A percentile compares a stretch with the other conserved stretches of the same genome.
Conservation (phyloP, 2,113 vertebrate species). For the Artemisiospiza belli region DNA sequence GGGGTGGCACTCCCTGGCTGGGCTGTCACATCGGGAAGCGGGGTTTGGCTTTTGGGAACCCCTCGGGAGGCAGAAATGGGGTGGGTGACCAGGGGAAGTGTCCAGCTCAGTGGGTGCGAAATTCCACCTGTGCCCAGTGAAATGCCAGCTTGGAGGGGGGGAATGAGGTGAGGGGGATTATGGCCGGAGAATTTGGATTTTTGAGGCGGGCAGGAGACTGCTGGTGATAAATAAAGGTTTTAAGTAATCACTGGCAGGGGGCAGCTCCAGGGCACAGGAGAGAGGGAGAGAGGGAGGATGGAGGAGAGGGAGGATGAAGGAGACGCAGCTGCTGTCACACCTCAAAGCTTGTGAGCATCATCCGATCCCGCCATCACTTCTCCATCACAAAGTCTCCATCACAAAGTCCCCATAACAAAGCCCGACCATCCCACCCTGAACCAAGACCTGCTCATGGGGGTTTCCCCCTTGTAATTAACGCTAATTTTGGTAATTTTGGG, state of each 20-base stretch:
- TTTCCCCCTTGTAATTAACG: background rate
- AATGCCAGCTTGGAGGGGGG: background rate
- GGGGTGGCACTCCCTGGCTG: background rate
- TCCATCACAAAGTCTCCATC: rapidly evolving
- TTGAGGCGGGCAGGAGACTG: background rate
- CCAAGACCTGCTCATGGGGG: rapidly evolving
- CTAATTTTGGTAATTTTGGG: background rate
- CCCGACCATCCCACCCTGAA: rapidly evolving
- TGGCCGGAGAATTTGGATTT: background rate
- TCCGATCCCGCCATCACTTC: background rate
- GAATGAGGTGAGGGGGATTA: background rate
- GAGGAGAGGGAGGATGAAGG: too few relatives aligned
- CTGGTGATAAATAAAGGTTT: conserved; percentile 5
- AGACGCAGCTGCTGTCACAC: background rate
- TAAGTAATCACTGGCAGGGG: background rate
- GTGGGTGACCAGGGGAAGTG: rapidly evolving
- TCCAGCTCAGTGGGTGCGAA: background rate
- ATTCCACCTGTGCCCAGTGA: background rate
- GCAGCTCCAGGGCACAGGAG: background rate
- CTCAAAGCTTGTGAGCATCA: background rate
- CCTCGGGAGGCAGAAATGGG: background rate
- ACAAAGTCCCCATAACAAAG: background rate
- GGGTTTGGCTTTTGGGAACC: background rate
- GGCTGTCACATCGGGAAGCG: background rate
- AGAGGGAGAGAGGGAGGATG: too few relatives aligned